Percentiles rank a stretch among this genome's conserved stretches.
These are phyloP conservation scores for Heterochromis multidens DNA, from an alignment of 2,113 vertebrate genomes.

Conservation along the genomic window DNA sequence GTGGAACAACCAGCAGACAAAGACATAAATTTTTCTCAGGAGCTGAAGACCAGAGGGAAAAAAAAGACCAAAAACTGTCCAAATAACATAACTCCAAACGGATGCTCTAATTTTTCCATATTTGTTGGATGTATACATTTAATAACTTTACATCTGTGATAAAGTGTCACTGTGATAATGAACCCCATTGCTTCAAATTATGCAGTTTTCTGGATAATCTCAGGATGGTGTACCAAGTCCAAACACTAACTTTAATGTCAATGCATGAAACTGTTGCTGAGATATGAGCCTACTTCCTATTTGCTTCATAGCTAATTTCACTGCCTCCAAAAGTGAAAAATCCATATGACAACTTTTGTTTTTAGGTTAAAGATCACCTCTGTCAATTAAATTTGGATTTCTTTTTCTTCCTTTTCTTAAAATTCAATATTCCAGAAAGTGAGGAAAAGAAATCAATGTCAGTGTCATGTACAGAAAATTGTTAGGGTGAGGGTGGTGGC, in stretches of 20 bases:
- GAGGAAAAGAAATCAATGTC: background rate
- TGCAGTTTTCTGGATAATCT: background rate
- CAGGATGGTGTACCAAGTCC: too few relatives aligned
- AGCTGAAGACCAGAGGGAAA: background rate
- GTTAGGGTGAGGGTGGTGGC: background rate
- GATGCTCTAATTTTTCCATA: background rate
- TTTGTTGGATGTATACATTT: background rate
- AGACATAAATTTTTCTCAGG: background rate
- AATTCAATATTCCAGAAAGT: background rate
- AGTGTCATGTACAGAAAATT: background rate
- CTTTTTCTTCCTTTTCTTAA: fast-evolving
- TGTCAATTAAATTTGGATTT: too few relatives aligned
- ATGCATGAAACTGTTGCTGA: background rate
- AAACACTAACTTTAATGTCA: background rate
- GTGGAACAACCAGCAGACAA: background rate
- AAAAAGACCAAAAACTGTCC: background rate
- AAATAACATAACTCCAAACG: background rate
- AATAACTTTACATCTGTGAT: background rate
- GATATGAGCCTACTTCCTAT: background rate
- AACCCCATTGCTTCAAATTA: background rate
- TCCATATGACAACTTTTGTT: background rate
- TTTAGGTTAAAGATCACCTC: too few relatives aligned
- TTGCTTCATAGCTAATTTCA: background rate
- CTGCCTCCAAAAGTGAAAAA: background rate
- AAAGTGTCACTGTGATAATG: background rate